phyloP scores from a whole-genome alignment of 2,113 vertebrate genomes.

The Triplophysa siluroides region DNA sequence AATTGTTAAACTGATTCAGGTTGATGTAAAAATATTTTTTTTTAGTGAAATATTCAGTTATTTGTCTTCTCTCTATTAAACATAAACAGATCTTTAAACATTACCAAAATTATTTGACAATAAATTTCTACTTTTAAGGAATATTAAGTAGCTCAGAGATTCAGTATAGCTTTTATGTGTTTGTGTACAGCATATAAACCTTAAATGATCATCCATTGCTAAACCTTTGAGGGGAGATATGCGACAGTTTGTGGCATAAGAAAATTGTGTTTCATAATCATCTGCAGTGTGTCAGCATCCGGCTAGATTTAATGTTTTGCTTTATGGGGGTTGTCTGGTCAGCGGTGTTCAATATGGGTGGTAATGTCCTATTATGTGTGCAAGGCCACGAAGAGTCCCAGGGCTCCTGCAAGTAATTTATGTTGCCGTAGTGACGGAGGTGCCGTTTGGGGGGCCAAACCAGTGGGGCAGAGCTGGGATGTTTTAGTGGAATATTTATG shows the following conservation, averaged over 20 bases:
- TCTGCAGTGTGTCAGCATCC: background rate
- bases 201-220: background rate
- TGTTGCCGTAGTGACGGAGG: conserved; percentile 47
- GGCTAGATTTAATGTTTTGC: background rate
- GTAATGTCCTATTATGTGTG: background rate
- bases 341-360: conserved; percentile 31
- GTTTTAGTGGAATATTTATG: conserved; percentile 46
- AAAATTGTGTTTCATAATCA: background rate
- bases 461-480: conserved; percentile 15
- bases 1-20: background rate
- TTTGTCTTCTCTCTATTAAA: too few species aligned
- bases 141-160: too few species aligned
- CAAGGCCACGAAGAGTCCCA: conserved; percentile 17
- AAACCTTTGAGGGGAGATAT: too few species aligned
- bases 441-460: conserved; percentile 28
- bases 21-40: too few species aligned
- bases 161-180: too few species aligned
- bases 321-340: background rate
- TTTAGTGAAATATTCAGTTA: too few species aligned
- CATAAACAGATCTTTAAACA: too few species aligned
- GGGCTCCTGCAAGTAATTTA: conserved; percentile 30
- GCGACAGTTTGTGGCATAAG: background rate
- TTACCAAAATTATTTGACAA: too few species aligned
- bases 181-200: background rate
- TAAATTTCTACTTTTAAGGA: too few species aligned